Base-by-base conservation (phyloP, 2,888 invertebrate species). In the Germaria angustata region DNA sequence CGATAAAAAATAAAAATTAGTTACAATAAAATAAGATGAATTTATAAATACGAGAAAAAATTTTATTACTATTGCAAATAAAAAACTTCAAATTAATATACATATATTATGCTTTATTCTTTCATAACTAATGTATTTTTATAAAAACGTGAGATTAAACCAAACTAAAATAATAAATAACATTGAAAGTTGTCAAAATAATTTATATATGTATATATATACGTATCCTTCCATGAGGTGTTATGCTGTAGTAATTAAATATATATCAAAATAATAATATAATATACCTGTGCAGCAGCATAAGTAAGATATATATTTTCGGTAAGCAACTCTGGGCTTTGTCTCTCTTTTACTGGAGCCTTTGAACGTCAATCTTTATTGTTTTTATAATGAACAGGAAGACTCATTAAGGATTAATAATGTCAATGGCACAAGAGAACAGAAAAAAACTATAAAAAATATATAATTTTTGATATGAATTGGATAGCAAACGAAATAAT, bases 241-340 rank as follows among this genome's bases (percentile, higher is more conserved):
- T 53, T 34, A 20, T 57, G 39, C 66, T n/a, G 41, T 24, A 32
- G 46, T 34, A 80, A 59, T 11, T 41, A 53, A 66, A 59, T 34
- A 81, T 39, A n/a, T 17, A 65, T 55, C n/a, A 57, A 57, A 61
- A 9, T 53, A 51, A 51, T 57, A 71, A 65, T 49, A 76, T 53
- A 61, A 53, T 66, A 75, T 76, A 77, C 81, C 66, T 81, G 76
- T 72, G 53, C 51, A 59, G 55, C 20, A 81, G 53, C 41, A 53
- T 15, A 34, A 65, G 57, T 20, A 65, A 53, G 34, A 57, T 51
- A 55, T 44, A 41, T 78, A 28, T 66, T 65, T 71, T 77, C 61
- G 59, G 53, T 53, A 72, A 72, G 53, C 61, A 53, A 68, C 66
- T 61, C 61, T 81, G 69, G 66, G 17, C 55, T 55, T 53, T 39